phyloP scores from a whole-genome alignment of 35 echinoderm and acorn worm species.

The Holothuria glaberrima region DNA sequence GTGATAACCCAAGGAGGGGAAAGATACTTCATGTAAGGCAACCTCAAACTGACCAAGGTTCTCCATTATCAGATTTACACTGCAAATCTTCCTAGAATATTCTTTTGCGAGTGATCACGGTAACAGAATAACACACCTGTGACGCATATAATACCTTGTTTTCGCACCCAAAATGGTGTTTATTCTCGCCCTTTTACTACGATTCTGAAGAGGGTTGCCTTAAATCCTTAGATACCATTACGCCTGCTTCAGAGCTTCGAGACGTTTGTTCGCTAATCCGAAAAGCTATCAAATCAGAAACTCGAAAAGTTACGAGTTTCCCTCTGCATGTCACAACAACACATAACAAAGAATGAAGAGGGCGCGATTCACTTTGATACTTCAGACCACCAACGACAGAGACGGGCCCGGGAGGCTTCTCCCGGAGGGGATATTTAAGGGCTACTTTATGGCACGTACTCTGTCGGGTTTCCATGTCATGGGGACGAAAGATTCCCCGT shows the following conservation, averaged over 20 bases:
- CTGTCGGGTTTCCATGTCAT: slow-evolving; percentile 20
- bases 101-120: background rate
- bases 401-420: too few species aligned
- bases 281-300: slow-evolving; percentile 51
- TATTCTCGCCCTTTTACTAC: slow-evolving; percentile 24
- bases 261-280: slow-evolving; percentile 42
- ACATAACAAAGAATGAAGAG: background rate
- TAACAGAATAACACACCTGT: slow-evolving; percentile 46
- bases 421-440: slow-evolving; percentile 12
- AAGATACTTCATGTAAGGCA: too few species aligned
- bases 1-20: too few species aligned
- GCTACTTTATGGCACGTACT: background rate
- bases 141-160: slow-evolving; percentile 16
- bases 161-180: slow-evolving; percentile 31
- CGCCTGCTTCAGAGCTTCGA: slow-evolving; percentile 19
- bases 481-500: background rate
- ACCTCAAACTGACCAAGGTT: background rate
- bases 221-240: slow-evolving; percentile 28
- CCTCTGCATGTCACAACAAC: slow-evolving; percentile 10
- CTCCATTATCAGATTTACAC: slow-evolving; percentile 24
- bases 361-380: background rate
- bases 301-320: slow-evolving; percentile 13
- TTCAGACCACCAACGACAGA: slow-evolving; percentile 33
- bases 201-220: background rate
- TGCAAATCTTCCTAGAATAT: background rate